phyloP scores from a whole-genome alignment of 2,888 invertebrate genomes.

The Mythimna impura region DNA sequence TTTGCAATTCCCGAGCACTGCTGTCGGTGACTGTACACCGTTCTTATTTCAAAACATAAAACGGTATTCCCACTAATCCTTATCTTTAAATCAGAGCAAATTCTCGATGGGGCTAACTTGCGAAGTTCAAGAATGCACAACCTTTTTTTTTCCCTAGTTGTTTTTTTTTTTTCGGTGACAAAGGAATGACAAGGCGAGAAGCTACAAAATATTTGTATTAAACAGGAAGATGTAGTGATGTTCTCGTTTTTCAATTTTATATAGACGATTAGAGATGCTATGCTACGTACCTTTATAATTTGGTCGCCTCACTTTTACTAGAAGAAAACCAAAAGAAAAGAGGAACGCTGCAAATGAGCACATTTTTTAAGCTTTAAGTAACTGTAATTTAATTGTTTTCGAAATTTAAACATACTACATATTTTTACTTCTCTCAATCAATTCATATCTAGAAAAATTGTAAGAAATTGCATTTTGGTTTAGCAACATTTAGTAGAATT shows the following conservation, averaged over 20 bases:
- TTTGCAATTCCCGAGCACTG: slow-evolving; percentile 43
- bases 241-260: not conserved
- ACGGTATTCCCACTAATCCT: slow-evolving; percentile 54
- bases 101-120: slow-evolving; percentile 13
- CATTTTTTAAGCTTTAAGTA: not conserved
- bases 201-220: slow-evolving; percentile 78
- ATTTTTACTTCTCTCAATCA: no score
- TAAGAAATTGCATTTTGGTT: not conserved
- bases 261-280: not conserved
- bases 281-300: not conserved
- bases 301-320: not conserved
- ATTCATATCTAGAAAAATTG: not conserved
- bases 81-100: slow-evolving; percentile 53
- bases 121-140: slow-evolving; percentile 42
- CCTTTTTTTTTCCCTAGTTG: slow-evolving; percentile 37
- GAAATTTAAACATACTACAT: not conserved
- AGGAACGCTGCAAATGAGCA: not conserved
- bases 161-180: slow-evolving; percentile 43
- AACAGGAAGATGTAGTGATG: slow-evolving; percentile 71
- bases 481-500: not conserved
- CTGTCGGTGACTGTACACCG: slow-evolving; percentile 28
- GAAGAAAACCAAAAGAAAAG: not conserved
- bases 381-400: not conserved
- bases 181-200: slow-evolving; percentile 52
- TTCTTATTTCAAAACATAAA: slow-evolving; percentile 48